Conservation (phyloP, 2,797 vertebrate species). For the Halcyon smyrnensis region DNA sequence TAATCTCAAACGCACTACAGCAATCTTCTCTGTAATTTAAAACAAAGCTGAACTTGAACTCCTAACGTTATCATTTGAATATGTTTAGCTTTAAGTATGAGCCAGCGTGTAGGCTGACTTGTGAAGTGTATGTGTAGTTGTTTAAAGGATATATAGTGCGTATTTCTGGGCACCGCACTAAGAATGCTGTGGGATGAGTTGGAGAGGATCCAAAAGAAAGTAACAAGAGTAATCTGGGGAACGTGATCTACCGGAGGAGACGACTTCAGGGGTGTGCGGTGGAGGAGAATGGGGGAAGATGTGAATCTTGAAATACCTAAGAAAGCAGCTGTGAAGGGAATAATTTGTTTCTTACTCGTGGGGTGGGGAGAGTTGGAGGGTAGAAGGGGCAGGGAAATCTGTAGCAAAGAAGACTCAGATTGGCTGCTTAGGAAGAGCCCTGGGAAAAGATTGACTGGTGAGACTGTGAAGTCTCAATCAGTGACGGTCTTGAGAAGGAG, state of each 20-base stretch:
- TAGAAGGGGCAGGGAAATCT: background rate
- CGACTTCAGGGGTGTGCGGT: background rate
- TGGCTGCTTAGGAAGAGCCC: background rate
- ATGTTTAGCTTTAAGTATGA: background rate
- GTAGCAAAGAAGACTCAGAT: background rate
- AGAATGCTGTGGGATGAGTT: constrained; percentile 12
- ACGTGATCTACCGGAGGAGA: background rate
- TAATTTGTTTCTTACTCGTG: background rate
- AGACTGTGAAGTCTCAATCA: background rate
- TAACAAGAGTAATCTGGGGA: background rate
- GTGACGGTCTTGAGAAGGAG: background rate
- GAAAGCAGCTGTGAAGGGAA: background rate
- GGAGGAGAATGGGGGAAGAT: background rate
- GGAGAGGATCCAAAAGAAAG: constrained; percentile 27
- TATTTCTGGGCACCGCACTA: background rate
- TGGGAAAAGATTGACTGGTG: background rate
- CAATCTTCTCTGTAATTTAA: background rate
- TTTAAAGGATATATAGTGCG: background rate
- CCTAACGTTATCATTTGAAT: background rate
- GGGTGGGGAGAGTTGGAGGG: background rate
- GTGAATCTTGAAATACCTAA: background rate
- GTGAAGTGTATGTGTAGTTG: background rate
- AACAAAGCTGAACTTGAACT: background rate
- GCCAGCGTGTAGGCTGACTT: constrained; percentile 32
- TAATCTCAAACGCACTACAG: background rate